phyloP scores from a whole-genome alignment of 2,888 invertebrate genomes.

The Dicyrtomina minuta region DNA sequence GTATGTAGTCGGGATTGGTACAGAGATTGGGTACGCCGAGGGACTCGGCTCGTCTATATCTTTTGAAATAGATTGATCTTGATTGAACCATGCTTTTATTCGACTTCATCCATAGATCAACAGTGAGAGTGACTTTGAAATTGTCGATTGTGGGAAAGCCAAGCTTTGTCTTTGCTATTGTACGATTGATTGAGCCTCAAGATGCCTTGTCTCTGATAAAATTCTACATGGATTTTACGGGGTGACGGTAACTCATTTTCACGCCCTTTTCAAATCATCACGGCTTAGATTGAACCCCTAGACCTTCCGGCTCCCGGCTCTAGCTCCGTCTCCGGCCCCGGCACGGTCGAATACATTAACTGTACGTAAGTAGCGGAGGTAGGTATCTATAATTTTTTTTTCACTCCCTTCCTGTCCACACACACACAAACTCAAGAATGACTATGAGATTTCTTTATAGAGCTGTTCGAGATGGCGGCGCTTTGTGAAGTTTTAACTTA shows the following conservation, averaged over 20 bases:
- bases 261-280: slow-evolving; percentile 26
- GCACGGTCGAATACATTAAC: no score
- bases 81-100: slow-evolving; percentile 29
- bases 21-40: no score
- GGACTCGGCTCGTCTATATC: not conserved
- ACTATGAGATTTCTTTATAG: no score
- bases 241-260: slow-evolving; percentile 26
- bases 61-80: slow-evolving; percentile 9
- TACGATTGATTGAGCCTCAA: slow-evolving; percentile 16
- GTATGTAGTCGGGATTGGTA: no score
- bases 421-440: no score
- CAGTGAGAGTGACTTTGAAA: slow-evolving; percentile 2
- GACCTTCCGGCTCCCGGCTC: no score
- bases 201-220: slow-evolving; percentile 19
- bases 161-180: not conserved
- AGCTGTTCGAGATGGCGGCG: no score
- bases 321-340: no score
- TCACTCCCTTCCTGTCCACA: no score
- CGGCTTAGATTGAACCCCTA: not conserved
- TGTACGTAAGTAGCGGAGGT: no score
- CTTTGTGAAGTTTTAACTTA: no score
- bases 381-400: no score
- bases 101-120: slow-evolving; percentile 12
- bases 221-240: slow-evolving; percentile 25
- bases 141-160: slow-evolving; percentile 9